Evolutionary conservation across 2,888 invertebrate genomes (phyloP).

Genomic region (Calameuta idolon): DNA sequence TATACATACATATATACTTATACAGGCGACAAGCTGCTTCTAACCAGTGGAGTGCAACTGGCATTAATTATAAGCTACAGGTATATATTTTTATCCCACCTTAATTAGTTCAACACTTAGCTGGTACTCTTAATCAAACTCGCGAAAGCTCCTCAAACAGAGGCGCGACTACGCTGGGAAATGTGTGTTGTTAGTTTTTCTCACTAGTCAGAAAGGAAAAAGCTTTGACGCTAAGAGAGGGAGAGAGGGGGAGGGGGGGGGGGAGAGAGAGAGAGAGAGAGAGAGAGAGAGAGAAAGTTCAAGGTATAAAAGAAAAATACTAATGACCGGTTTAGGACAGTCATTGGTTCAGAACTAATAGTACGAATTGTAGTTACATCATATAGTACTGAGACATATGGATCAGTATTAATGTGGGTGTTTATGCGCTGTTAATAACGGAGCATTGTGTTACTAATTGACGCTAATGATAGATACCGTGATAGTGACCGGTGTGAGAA

Average conservation of each 20-base stretch:
- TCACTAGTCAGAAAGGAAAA: constrained; percentile 10
- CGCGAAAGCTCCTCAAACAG: neutral
- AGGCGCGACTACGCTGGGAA: neutral
- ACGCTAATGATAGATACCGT: constrained; percentile 27
- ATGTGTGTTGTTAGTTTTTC: neutral
- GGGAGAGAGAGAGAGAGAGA: neutral
- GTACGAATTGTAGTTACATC: neutral
- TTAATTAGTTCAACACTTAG: neutral
- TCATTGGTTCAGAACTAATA: neutral
- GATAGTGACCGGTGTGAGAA: constrained; percentile 19
- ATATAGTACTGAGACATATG: neutral
- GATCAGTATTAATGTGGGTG: neutral
- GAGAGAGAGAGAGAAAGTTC: neutral
- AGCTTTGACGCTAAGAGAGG: neutral
- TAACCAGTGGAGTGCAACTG: neutral
- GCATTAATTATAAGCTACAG: neutral
- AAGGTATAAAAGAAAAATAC: neutral
- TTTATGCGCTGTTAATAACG: constrained; percentile 25
- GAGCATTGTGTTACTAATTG: constrained; percentile 31
- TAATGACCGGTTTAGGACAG: neutral
- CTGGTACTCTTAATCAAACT: neutral
- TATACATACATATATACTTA: neutral
- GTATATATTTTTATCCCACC: neutral
- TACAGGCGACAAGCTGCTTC: neutral
- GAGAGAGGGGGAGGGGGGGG: neutral